These are phyloP conservation scores for Zaprionus taronus DNA, from an alignment of 1,140 invertebrate species.

Conservation along the genomic window DNA sequence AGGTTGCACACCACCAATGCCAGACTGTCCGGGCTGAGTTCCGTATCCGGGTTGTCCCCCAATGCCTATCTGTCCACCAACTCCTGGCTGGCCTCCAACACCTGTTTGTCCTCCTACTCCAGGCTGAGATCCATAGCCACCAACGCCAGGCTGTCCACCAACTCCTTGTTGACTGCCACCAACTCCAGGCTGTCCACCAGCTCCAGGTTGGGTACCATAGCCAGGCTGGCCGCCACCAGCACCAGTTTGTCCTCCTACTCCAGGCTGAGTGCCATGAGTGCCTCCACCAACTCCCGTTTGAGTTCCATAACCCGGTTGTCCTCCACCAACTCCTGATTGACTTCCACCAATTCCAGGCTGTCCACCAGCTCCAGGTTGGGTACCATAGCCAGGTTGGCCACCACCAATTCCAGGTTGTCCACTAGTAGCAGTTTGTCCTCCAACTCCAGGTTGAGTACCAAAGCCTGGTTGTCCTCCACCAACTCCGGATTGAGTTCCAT, in stretches of 20 bases:
- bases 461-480: neutral
- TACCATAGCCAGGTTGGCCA: slow-evolving; percentile 8
- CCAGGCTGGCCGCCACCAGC: slow-evolving; percentile 18
- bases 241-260: neutral
- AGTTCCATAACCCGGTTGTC: slow-evolving; percentile 17
- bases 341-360: slow-evolving; percentile 14
- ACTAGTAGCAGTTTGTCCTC: slow-evolving; percentile 5
- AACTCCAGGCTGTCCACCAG: slow-evolving; percentile 22
- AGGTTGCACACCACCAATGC: slow-evolving; percentile 13
- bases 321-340: slow-evolving; percentile 19
- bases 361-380: neutral
- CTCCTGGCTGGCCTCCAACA: neutral
- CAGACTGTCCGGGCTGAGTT: slow-evolving; percentile 26
- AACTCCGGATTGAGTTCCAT: no score
- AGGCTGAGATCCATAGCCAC: slow-evolving; percentile 1
- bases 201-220: slow-evolving; percentile 19
- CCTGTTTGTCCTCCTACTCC: slow-evolving; percentile 19
- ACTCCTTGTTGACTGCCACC: slow-evolving; percentile 6
- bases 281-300: slow-evolving; percentile 6
- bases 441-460: slow-evolving; percentile 15
- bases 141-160: neutral
- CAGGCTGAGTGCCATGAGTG: slow-evolving; percentile 13
- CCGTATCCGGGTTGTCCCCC: slow-evolving; percentile 15
- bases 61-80: slow-evolving; percentile 9
- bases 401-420: slow-evolving; percentile 15